A percentile compares a stretch with the other conserved stretches of the same genome.
Conservation (phyloP, 2,113 vertebrate species). For the Gracilinanus agilis region DNA sequence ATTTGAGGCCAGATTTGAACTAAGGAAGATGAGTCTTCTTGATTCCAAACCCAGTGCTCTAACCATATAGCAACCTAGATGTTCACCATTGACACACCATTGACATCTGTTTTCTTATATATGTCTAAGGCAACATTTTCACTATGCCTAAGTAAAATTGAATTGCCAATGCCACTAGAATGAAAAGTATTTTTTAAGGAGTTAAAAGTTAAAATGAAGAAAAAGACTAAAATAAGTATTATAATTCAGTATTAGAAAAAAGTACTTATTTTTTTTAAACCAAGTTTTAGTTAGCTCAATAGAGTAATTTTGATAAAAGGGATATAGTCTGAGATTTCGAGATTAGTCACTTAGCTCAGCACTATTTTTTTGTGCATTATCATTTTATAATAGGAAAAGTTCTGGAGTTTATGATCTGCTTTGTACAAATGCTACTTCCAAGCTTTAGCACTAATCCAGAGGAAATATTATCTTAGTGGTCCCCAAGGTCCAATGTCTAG, state of each 20-base stretch:
- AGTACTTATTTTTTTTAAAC: conserved; percentile 30
- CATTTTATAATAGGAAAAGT: conserved; percentile 82
- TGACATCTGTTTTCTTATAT: no score
- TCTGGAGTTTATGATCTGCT: conserved; percentile 74
- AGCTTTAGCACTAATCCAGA: conserved; percentile 86
- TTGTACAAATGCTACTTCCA: conserved; percentile 84
- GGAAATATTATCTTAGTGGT: conserved; percentile 87
- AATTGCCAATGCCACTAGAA: conserved; percentile 12
- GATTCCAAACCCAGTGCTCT: no score
- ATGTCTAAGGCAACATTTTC: not conserved
- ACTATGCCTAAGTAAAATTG: not conserved
- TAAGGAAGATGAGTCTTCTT: no score
- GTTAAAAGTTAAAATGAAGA: conserved; percentile 28
- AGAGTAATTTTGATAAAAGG: conserved; percentile 60
- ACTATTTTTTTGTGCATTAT: conserved; percentile 80
- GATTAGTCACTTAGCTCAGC: conserved; percentile 77
- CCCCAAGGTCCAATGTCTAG: conserved; percentile 86
- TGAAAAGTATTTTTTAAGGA: conserved; percentile 33
- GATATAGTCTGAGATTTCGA: conserved; percentile 68
- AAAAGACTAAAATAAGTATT: conserved; percentile 15
- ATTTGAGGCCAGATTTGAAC: no score
- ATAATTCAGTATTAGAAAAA: not conserved
- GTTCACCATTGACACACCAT: no score
- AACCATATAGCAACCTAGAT: no score
- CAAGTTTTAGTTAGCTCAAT: not conserved